phyloP scores from a whole-genome alignment of 2,888 invertebrate species.

The Andrena chrysosceles region DNA sequence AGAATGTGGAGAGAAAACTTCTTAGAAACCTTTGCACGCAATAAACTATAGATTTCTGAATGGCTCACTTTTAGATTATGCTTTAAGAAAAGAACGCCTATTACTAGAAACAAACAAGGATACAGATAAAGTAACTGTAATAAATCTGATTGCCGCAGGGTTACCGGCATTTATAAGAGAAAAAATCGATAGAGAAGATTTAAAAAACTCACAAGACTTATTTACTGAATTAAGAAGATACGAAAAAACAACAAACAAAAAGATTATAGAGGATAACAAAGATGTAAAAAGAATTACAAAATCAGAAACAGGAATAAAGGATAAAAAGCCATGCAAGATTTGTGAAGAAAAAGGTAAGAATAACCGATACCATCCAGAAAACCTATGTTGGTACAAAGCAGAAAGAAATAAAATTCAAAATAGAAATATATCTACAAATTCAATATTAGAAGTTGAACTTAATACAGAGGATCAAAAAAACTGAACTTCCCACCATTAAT shows the following conservation, averaged over 20 bases:
- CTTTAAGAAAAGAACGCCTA: conserved; percentile 7
- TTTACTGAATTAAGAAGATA: conserved; percentile 12
- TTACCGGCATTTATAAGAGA: neutral
- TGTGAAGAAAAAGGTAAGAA: neutral
- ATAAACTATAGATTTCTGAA: neutral
- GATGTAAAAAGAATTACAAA: conserved; percentile 2
- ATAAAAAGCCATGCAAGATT: conserved; percentile 16
- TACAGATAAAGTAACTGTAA: neutral
- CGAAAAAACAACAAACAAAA: conserved; percentile 9
- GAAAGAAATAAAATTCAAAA: neutral
- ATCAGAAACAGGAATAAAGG: conserved; percentile 1
- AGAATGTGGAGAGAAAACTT: conserved; percentile 20
- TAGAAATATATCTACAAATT: neutral
- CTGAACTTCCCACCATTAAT: neutral
- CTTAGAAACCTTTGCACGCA: conserved; percentile 3
- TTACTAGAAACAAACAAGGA: conserved; percentile 11
- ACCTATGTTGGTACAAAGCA: conserved; percentile 9
- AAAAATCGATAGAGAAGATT: neutral
- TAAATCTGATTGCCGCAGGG: neutral
- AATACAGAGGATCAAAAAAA: conserved; percentile 22
- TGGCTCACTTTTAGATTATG: conserved; percentile 7
- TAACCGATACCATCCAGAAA: conserved; percentile 10
- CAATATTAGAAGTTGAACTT: conserved; percentile 1
- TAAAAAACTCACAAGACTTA: neutral
- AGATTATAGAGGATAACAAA: neutral